These are phyloP conservation scores for Camponotus floridanus DNA, from an alignment of 1,140 invertebrate genomes.

Conservation along the genomic window DNA sequence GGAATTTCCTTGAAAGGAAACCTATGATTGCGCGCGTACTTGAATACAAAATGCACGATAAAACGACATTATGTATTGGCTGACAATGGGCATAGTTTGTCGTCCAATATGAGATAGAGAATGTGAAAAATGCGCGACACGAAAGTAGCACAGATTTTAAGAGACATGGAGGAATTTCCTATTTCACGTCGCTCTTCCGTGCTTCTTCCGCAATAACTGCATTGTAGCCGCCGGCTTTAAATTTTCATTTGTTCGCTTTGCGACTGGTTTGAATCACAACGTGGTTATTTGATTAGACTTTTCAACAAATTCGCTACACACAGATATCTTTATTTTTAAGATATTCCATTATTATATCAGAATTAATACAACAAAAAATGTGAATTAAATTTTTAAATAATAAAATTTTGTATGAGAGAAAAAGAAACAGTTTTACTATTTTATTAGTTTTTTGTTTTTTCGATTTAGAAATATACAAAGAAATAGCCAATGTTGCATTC, in stretches of 20 bases:
- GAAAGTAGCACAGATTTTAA: constrained; percentile 32
- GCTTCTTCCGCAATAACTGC: not conserved
- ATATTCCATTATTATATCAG: not conserved
- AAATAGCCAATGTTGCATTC: not conserved
- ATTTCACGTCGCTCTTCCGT: not conserved
- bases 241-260: constrained; percentile 22
- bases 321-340: not conserved
- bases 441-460: not conserved
- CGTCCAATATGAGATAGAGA: constrained; percentile 10
- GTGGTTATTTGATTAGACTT: not conserved
- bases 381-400: not conserved
- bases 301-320: not conserved
- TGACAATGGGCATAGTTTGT: constrained; percentile 53
- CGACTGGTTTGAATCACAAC: not conserved
- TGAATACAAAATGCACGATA: constrained; percentile 25
- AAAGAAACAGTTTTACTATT: not conserved
- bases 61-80: constrained; percentile 28
- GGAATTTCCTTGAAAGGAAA: constrained; percentile 36
- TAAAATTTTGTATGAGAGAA: not conserved
- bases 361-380: not conserved
- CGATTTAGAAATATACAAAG: not conserved
- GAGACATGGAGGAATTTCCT: constrained; percentile 3
- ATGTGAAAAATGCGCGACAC: constrained; percentile 4
- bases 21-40: constrained; percentile 4
- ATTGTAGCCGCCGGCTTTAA: not conserved